Evolutionary conservation across 2,113 vertebrate genomes (phyloP).

Genomic region (Hyla sarda): DNA sequence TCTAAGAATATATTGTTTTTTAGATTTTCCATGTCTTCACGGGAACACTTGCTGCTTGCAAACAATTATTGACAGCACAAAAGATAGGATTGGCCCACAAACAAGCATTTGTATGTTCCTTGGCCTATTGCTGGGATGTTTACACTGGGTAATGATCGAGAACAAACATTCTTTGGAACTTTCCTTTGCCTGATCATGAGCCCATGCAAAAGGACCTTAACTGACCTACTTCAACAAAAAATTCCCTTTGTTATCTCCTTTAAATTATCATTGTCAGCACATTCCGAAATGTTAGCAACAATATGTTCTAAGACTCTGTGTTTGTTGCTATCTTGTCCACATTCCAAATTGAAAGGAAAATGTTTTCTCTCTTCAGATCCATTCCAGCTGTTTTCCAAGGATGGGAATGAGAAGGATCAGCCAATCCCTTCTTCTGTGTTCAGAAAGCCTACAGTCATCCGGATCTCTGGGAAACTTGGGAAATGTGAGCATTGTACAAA

Average conservation of each 20-base stretch:
- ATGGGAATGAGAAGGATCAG: conserved; percentile 62
- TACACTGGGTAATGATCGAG: too few species aligned
- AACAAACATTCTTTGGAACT: too few species aligned
- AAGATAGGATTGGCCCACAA: too few species aligned
- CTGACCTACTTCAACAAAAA: background rate
- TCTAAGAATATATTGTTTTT: too few species aligned
- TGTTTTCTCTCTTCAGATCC: conserved; percentile 72
- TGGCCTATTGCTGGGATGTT: too few species aligned
- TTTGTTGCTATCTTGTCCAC: background rate
- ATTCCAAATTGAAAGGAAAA: conserved; percentile 10
- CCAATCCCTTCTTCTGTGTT: conserved; percentile 64
- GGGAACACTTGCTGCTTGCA: too few species aligned
- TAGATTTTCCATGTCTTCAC: too few species aligned
- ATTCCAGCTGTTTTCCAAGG: conserved; percentile 74
- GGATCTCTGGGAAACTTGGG: conserved; percentile 81
- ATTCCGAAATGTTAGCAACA: background rate
- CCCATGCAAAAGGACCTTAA: too few species aligned
- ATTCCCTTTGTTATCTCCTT: background rate
- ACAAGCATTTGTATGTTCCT: too few species aligned
- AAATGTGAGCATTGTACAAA: conserved; percentile 70
- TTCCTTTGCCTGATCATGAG: too few species aligned
- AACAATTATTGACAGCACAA: too few species aligned
- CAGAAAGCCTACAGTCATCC: conserved; percentile 92
- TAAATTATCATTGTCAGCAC: background rate
- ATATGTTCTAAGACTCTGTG: background rate